Evolutionary conservation across 2,888 invertebrate genomes (phyloP), one percentile per base, ranked within the genome.

Genomic region (Nezara viridula): DNA sequence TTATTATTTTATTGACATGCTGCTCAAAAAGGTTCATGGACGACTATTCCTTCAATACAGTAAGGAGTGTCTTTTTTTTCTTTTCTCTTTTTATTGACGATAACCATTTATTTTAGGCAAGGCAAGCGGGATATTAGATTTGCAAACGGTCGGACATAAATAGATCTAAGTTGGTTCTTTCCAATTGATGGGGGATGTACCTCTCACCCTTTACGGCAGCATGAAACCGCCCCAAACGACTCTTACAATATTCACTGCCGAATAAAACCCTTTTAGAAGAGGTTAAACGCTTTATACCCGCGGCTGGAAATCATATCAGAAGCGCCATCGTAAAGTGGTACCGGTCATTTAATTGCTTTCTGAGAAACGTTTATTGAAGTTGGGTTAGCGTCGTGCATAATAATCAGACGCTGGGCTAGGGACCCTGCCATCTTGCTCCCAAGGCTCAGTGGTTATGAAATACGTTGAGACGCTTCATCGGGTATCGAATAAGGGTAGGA

Each of bases 301-400:
- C 88, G 73, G 47, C 49, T 60, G 52, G 55, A 88, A 73, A 77
- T 88, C 88, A 88, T 88, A 88, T 73, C 88, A 88, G 88, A 88
- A 88, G 88, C 88, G 86, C 86, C 86, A 55, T 86, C 86, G 55
- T 86, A 86, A 86, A 86, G n/a, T 32, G 24, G 55, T 50, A 40
- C 44, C 50, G 55, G 52, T 55, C 50, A 55, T 40, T 86, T 86
- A 86, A 86, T 86, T 86, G 86, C 86, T 86, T 55, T 55, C 86
- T 55, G 60, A n/a, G 52, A 55, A 86, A 55, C 52, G 55, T 86
- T 86, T 86, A 86, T 86, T 86, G 37, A 55, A 50, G 16, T 52
- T 40, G 52, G 37, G 24, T 37, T 60, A 49, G 60, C 50, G 40
- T 5, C 27, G 14, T 86, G 86, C 50, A 86, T 86, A 86, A 52